These are phyloP conservation scores for Rhombomys opimus DNA, from an alignment of 2,113 vertebrate genomes.

Conservation along the genomic window DNA sequence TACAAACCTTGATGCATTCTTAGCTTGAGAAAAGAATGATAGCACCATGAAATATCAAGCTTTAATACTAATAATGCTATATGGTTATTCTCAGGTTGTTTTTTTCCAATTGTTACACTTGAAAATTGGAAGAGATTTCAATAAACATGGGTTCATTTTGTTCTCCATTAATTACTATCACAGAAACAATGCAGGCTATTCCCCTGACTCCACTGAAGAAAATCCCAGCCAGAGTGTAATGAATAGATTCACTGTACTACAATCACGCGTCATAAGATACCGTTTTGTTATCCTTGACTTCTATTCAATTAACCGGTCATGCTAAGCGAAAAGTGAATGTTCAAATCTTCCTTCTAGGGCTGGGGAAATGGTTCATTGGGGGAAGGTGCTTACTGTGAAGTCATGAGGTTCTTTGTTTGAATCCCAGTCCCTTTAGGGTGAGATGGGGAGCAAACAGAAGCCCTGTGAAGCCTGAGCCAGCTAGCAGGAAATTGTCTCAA, in stretches of 20 bases:
- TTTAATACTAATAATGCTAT: background rate
- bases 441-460: background rate
- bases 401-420: background rate
- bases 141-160: background rate
- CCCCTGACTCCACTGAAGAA: conserved; percentile 11
- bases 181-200: background rate
- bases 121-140: conserved; percentile 58
- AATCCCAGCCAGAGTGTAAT: background rate
- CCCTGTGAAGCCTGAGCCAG: too few species aligned
- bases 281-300: background rate
- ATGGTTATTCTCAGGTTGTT: background rate
- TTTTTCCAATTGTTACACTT: background rate
- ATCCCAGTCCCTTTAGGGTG: background rate
- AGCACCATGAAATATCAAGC: background rate
- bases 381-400: background rate
- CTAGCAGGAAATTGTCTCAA: background rate
- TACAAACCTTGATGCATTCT: background rate
- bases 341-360: conserved; percentile 18
- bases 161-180: conserved; percentile 59
- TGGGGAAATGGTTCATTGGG: background rate
- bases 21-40: background rate
- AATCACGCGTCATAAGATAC: conserved; percentile 36
- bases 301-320: background rate
- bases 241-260: background rate
- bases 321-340: conserved; percentile 24